Evolutionary conservation across 2,797 vertebrate genomes (phyloP).

Genomic region (Tiaroga cobitis): DNA sequence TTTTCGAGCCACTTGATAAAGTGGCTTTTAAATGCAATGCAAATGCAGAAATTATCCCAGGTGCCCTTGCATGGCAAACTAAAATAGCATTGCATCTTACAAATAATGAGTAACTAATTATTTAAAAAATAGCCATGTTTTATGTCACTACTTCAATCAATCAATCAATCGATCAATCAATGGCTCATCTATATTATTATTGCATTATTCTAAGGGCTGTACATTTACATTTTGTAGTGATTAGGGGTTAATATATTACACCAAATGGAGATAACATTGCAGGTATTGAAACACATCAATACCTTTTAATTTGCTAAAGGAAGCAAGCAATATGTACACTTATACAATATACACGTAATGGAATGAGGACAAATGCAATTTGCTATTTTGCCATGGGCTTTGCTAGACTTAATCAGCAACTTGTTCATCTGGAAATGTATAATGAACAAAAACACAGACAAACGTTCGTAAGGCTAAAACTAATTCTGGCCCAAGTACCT

Average conservation of each 20-base stretch:
- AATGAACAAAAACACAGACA: constrained; percentile 34
- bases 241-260: too few species aligned
- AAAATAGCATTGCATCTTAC: background rate
- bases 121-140: background rate
- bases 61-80: too few species aligned
- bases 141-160: background rate
- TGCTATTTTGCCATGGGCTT: constrained; percentile 43
- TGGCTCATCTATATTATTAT: background rate
- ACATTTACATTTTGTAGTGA: background rate
- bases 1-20: background rate
- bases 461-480: constrained; percentile 1
- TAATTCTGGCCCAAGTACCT: constrained; percentile 2
- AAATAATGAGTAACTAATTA: background rate
- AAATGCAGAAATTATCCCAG: background rate
- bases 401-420: constrained; percentile 40
- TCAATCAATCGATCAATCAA: background rate
- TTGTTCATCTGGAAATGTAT: constrained; percentile 40
- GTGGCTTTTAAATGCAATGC: background rate
- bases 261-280: background rate
- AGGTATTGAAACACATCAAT: background rate
- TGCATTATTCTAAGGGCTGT: background rate
- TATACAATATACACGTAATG: constrained; percentile 34
- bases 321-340: constrained; percentile 17
- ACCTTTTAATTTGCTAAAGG: constrained; percentile 28
- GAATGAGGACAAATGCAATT: constrained; percentile 43